Base-by-base conservation (phyloP, 1,140 invertebrate genomes). In the Zeugodacus cucurbitae region DNA sequence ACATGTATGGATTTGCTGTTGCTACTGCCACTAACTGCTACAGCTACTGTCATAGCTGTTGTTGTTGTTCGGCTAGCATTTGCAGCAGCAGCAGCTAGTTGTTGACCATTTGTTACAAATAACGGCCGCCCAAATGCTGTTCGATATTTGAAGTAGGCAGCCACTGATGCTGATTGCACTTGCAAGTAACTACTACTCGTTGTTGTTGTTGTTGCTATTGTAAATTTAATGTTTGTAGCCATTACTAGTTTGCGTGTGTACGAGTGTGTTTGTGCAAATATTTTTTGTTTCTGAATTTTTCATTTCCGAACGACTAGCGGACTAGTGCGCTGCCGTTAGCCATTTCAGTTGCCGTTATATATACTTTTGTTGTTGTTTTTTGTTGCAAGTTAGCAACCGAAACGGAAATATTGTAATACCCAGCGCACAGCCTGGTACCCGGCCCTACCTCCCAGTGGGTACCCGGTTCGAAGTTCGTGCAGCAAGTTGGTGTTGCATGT, bases 81-180 rank as follows among this genome's bases (percentile, higher is more conserved):
- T 48, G 41, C n/a, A 26, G 41, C 6, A 48, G 74, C n/a, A 26
- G 41, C 37, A n/a, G 41, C 74, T 44, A 14, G 41, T 82, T 48
- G 74, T 82, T 82, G 74, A 48, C 74, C 34, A 82, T 82, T 82
- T 82, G 41, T 82, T 82, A 82, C 74, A 82, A 48, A 22, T 34
- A 48, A 82, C 41, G 26, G 74, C 74, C 74, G 74, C 74, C 74
- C 74, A 82, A 82, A 82, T 82, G 74, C 37, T 82, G 74, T 82
- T 82, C 74, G 41, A 82, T 82, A 82, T 48, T 48, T 82, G 74
- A 82, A 82, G 44, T 82, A 48, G 74, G 74, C 74, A 82, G 74
- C 74, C 41, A 82, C 74, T n/a, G n/a, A 48, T 34, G 26, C 74
- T 26, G 74, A 82, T 54, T 82, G 34, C 74, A 26, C 74, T 74